Conservation (phyloP, 2,113 vertebrate species). For the Smithornis capensis region DNA sequence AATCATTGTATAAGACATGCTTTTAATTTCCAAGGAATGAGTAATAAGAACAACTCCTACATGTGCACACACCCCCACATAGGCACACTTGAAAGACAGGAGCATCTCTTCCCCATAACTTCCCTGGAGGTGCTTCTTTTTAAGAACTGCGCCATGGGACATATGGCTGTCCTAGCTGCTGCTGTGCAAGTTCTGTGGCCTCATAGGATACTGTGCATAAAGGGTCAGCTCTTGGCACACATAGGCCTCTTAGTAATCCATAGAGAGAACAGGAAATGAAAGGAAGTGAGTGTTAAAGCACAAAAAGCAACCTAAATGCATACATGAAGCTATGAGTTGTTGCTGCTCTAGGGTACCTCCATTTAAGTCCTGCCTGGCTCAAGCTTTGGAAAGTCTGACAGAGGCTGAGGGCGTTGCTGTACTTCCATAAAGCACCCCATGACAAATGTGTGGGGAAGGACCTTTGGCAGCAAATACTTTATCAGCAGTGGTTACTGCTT, state of each 20-base stretch:
- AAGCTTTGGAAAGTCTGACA: neutral
- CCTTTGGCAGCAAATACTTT: neutral
- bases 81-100: neutral
- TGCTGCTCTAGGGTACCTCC: neutral
- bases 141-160: fast-evolving
- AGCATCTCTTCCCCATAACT: neutral
- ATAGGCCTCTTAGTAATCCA: neutral
- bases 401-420: neutral
- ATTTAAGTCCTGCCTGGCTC: neutral
- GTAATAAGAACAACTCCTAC: neutral
- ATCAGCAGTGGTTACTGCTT: neutral
- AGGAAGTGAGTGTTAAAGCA: neutral
- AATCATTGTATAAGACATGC: fast-evolving
- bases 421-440: neutral
- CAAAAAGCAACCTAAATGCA: neutral
- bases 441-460: fast-evolving
- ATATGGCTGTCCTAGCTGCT: neutral
- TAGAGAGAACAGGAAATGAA: neutral
- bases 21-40: neutral
- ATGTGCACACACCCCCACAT: fast-evolving
- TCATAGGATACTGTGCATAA: neutral
- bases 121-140: neutral
- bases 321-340: neutral
- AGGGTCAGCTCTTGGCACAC: neutral
- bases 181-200: neutral